Percentiles rank a stretch among this genome's conserved stretches.
Conservation (phyloP, 2,888 invertebrate species). For the Epirrhoe tristata region DNA sequence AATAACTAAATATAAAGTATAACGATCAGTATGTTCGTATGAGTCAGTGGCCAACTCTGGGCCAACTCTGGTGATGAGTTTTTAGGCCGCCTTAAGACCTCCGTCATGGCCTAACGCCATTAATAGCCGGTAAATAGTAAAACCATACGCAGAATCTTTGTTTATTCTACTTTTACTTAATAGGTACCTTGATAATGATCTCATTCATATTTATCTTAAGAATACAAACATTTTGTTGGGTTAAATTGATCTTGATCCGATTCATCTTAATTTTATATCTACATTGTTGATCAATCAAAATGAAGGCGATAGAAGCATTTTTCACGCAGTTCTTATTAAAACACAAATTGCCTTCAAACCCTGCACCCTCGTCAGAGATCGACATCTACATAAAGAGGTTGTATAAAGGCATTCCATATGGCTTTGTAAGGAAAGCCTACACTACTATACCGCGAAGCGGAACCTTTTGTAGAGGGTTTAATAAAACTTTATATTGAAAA, state of each 20-base stretch:
- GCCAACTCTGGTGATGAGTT: too few species aligned
- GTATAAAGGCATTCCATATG: slow-evolving; percentile 25
- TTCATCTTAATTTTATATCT: not conserved
- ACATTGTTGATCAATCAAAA: slow-evolving; percentile 4
- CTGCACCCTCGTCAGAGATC: slow-evolving; percentile 28
- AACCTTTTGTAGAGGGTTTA: slow-evolving; percentile 11
- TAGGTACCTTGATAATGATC: too few species aligned
- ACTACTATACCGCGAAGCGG: not conserved
- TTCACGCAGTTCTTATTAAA: slow-evolving; percentile 13
- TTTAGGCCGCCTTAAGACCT: too few species aligned
- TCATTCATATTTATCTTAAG: too few species aligned
- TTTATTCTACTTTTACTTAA: too few species aligned
- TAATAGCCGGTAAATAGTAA: too few species aligned
- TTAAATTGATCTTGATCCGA: not conserved
- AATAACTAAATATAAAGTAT: too few species aligned
- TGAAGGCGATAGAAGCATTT: slow-evolving; percentile 2
- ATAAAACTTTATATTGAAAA: slow-evolving; percentile 7
- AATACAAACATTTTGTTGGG: not conserved
- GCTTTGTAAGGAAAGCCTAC: slow-evolving; percentile 23
- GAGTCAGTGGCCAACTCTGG: too few species aligned
- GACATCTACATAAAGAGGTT: slow-evolving; percentile 12
- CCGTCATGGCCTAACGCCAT: too few species aligned
- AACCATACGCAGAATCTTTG: too few species aligned
- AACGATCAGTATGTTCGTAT: too few species aligned
- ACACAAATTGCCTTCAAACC: slow-evolving; percentile 14